Base-by-base conservation (phyloP, 2,797 vertebrate species). In the Chelmon rostratus region DNA sequence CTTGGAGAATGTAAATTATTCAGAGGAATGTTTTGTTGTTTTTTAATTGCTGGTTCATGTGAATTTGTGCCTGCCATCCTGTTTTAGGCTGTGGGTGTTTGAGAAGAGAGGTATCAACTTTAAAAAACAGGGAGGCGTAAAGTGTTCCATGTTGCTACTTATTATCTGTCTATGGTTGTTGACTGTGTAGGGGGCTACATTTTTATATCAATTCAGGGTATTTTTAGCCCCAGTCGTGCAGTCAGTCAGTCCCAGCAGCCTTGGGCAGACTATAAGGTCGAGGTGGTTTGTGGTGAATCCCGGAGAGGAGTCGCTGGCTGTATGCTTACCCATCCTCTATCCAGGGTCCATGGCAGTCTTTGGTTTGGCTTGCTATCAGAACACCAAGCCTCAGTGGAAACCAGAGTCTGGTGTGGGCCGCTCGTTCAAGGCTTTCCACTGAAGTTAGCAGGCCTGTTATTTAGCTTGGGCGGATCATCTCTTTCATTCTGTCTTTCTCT, bases 401-500 rank as follows among this genome's bases (percentile, higher is more conserved):
- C 83, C 68, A 71, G 38, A 80, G 75, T 84, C 81, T 86, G 73
- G 57, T 82, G 80, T 64, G 72, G 84, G 69, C 54, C 5, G 16
- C 61, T 84, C 11, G 3, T 56, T 83, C 33, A 46, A 77, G 52
- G 85, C 59, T 90, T 89, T 91, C 81, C 88, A 80, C 85, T 90
- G 83, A 76, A 80, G 77, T 85, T 88, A 82, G 79, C 76, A 88
- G 74, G 66, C 73, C 89, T 92, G 91, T 81, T 90, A 86, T 93
- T 91, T 83, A 89, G 71, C 82, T 93, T 79, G 75, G 83, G 68
- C 0, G 25, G 42, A 74, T 86, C 50, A 46, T 76, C 69, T 62
- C 57, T 21, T 66, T 62, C 57, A 12, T 70, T 57, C 52, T 28
- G 13, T 68, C 54, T 57, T 38, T 49, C 16, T 83, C 37, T 38